A percentile compares a stretch with the other conserved stretches of the same genome.
Evolutionary conservation across 1,140 invertebrate genomes (phyloP).

Genomic region (Leptopilina boulardi): DNA sequence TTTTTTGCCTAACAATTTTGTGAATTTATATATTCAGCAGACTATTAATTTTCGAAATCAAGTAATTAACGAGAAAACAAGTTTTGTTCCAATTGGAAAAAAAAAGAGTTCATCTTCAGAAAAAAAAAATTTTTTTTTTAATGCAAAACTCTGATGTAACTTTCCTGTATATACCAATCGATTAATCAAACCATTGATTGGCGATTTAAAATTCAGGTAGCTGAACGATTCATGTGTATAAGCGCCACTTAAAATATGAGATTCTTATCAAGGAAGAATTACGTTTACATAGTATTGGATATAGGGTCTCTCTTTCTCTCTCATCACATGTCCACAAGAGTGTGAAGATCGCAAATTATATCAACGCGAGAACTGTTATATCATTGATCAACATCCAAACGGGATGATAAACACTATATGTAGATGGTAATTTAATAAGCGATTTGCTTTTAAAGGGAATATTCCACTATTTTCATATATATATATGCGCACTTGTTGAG

Average conservation of each 20-base stretch:
- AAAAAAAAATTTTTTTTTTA: too few relatives aligned
- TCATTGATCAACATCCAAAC: slow-evolving; percentile 50
- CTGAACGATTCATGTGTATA: slow-evolving; percentile 26
- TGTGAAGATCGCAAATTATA: slow-evolving; percentile 42
- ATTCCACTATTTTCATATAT: not conserved
- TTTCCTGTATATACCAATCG: not conserved
- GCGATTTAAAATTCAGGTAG: slow-evolving; percentile 35
- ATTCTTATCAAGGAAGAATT: slow-evolving; percentile 31
- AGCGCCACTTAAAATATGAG: slow-evolving; percentile 42
- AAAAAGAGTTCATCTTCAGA: too few relatives aligned
- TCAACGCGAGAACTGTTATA: slow-evolving; percentile 40
- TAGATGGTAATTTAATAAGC: slow-evolving; percentile 57
- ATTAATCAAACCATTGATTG: slow-evolving; percentile 43
- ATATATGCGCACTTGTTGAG: not conserved
- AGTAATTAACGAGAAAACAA: not conserved
- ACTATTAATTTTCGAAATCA: not conserved
- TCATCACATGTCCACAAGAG: slow-evolving; percentile 39
- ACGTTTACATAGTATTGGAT: slow-evolving; percentile 38
- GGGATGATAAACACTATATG: slow-evolving; percentile 52
- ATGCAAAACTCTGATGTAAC: too few relatives aligned
- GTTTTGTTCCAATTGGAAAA: not conserved
- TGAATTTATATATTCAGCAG: not conserved
- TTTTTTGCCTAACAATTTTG: too few relatives aligned
- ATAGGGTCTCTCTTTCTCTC: slow-evolving; percentile 30
- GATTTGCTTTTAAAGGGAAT: slow-evolving; percentile 34